These are phyloP conservation scores for Crax fasciolata DNA, from an alignment of 2,797 vertebrate genomes.

Conservation along the genomic window DNA sequence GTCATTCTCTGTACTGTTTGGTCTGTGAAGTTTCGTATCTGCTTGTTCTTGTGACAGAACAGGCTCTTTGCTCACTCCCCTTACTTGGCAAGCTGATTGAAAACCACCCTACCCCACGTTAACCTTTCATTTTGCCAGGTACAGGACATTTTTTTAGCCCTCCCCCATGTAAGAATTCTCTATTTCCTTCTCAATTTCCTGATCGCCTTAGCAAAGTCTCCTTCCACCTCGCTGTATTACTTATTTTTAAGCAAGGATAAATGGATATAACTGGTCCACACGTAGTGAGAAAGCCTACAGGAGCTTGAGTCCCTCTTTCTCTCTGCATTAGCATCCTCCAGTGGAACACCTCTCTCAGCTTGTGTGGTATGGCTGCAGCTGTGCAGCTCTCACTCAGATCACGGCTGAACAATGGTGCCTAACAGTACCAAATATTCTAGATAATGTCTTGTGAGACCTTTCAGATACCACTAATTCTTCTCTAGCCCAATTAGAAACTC, in stretches of 20 bases:
- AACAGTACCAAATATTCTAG: background rate
- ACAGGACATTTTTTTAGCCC: background rate
- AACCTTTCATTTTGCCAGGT: background rate
- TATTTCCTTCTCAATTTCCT: background rate
- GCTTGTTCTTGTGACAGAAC: background rate
- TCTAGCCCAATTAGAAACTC: background rate
- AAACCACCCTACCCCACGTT: background rate
- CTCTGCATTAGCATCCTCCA: background rate
- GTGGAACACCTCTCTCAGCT: background rate
- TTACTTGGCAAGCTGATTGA: background rate
- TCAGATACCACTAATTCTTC: background rate
- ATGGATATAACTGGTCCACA: fast-evolving
- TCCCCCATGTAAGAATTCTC: background rate
- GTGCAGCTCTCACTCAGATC: background rate
- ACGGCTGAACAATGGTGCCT: background rate
- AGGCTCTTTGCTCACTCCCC: background rate
- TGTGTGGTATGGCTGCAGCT: fast-evolving
- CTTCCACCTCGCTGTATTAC: background rate
- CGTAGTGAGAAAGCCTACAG: background rate
- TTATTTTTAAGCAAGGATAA: background rate
- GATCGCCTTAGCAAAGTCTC: background rate
- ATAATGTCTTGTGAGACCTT: background rate
- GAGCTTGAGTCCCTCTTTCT: background rate
- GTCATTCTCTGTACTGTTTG: fast-evolving
- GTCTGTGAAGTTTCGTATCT: background rate